Conservation (phyloP, 2,888 invertebrate genomes). For the Melinaea menophilus region DNA sequence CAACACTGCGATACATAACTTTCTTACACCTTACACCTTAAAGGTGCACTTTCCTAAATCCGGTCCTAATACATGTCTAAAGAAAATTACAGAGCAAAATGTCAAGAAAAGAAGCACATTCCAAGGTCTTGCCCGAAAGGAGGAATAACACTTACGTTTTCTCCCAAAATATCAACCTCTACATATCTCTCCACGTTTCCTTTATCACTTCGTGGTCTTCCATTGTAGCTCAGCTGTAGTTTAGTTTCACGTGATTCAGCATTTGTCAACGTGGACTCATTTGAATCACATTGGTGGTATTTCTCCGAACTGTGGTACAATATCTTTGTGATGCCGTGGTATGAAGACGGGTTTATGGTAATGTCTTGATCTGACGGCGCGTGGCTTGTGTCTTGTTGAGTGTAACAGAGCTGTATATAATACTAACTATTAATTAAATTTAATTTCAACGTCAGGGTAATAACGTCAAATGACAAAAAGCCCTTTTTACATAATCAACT, state of each 20-base stretch:
- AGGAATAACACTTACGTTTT: constrained; percentile 42
- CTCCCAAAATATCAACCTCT: constrained; percentile 48
- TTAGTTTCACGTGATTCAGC: constrained; percentile 35
- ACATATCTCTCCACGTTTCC: constrained; percentile 42
- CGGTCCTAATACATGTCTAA: no score
- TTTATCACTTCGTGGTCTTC: constrained; percentile 40
- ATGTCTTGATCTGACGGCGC: constrained; percentile 52
- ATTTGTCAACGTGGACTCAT: constrained; percentile 25
- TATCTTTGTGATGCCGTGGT: constrained; percentile 49
- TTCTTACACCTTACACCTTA: no score
- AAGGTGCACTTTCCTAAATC: no score
- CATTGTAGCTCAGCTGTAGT: constrained; percentile 48
- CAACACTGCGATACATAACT: no score
- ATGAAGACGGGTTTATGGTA: constrained; percentile 47
- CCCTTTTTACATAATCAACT: no score
- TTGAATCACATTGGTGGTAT: constrained; percentile 39
- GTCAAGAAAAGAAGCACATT: no score
- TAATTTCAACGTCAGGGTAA: background rate
- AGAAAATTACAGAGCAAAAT: no score
- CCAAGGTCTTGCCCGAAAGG: no score
- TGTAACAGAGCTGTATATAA: constrained; percentile 47
- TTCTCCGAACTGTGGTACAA: constrained; percentile 38
- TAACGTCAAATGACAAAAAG: no score
- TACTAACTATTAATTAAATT: background rate
- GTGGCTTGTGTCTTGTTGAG: constrained; percentile 48